Conservation (phyloP, 2,113 vertebrate genomes). For the Rattus norvegicus region GRCr8 NC_086029.1:84717501-84718000, state of each 20-base stretch:
- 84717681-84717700: neutral
- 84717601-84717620: neutral
- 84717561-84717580: neutral
- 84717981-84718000: neutral
- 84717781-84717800: slow-evolving; percentile 9
- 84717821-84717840: slow-evolving; percentile 18
- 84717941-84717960: neutral
- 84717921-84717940: neutral
- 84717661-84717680: neutral
- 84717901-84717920: neutral
- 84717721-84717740: neutral
- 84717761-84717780: slow-evolving; percentile 2
- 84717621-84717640: neutral
- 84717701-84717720: neutral
- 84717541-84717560: neutral
- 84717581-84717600: neutral
- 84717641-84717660: neutral
- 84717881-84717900: neutral
- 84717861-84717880: too few species aligned
- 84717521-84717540: neutral
- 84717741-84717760: neutral
- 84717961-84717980: neutral
- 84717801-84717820: slow-evolving; percentile 24
- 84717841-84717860: neutral
- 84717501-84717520: too few species aligned